Base-by-base conservation (phyloP, 1,140 invertebrate species). In the Leptinotarsa texana region DNA sequence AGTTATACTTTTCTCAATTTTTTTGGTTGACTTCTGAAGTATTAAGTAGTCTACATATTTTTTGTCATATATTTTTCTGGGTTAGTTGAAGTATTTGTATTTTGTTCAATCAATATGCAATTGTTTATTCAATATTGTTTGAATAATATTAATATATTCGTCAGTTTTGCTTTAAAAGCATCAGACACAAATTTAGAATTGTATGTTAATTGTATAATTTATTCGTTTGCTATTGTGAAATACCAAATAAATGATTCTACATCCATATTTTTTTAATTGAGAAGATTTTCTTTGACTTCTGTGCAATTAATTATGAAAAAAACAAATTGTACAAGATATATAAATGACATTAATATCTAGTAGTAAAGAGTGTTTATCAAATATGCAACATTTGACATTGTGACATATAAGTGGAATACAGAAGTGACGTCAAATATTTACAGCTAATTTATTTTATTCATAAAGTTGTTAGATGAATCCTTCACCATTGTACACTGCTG, bases 141-240 rank as follows among this genome's bases (percentile, higher is more conserved):
- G 51, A 57, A 57, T 57, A n/a, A 57, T 57, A 57, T 57, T 57
- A 57, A n/a, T 57, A 57, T 57, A 57, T 57, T 8, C 15, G 0
- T 57, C 51, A 18, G 51, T 57, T 57, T 57, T 15, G 51, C 51
- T 57, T 57, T 57, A 57, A 57, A 57, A 57, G 51, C 51, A 17
- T 17, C n/a, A 57, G 13, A 57, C 13, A 57, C 15, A 18, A n/a
- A 57, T 57, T 57, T 57, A 18, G 51, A 57, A 57, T 57, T 57
- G 17, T 57, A 57, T 57, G 15, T 57, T 57, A 18, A 57, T 17
- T 57, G 15, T 57, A 57, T 57, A 57, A 57, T 57, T 57, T 57
- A 57, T 57, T 57, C 33, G 33, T 42, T 42, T 42, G 15, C 51
- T 57, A 57, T n/a, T 57, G 51, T 57, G 51, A 57, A 57, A 18